Base-by-base conservation (phyloP, 2,888 invertebrate genomes). In the Vesta saturnalis region DNA sequence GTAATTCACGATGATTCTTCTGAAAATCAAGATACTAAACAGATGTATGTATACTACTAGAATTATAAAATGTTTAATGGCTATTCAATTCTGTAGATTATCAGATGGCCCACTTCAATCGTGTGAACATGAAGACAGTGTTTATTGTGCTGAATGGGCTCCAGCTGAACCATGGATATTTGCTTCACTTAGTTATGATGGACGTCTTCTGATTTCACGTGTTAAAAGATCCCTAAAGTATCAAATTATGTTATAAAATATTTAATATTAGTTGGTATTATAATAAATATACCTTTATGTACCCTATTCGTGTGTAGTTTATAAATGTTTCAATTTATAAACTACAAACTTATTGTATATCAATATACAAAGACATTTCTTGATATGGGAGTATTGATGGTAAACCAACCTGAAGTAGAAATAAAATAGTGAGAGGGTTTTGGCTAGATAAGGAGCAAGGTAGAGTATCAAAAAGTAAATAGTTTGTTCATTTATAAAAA, bases 151-250 rank as follows among this genome's bases (percentile, higher is more conserved):
- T 0, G 97, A 97, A 84, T 99, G 99, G 99, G 97, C 97, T 70
- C 91, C 94, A 18, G 95, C 95, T 19, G 99, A 99, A 86, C 97
- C 99, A 12, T 99, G 99, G 99, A 92, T 96, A 66, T 99, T 98
- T 87, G 99, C 99, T n/a, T 98, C 98, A 0, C 87, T 98, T 0
- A 97, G 97, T 82, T 98, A 97, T 83, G 99, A 99, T 85, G 99
- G 99, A 0, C 86, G 99, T 57, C 89, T 99, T 15, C 92, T 99
- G 56, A 91, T 99, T 39, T 96, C 97, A 46, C 88, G 94, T 78
- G 97, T 99, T 18, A 97, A 98, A n/a, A 88, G 94, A 70, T 93
- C 94, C 78, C 93, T 95, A 80, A 99, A 98, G 85, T 97, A 97
- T 82, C 94, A 95, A 86, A 94, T 98, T 79, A 87, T 96, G 76